Evolutionary conservation across 2,797 vertebrate species (phyloP).

Genomic region (Schizothorax lantsangensis): DNA sequence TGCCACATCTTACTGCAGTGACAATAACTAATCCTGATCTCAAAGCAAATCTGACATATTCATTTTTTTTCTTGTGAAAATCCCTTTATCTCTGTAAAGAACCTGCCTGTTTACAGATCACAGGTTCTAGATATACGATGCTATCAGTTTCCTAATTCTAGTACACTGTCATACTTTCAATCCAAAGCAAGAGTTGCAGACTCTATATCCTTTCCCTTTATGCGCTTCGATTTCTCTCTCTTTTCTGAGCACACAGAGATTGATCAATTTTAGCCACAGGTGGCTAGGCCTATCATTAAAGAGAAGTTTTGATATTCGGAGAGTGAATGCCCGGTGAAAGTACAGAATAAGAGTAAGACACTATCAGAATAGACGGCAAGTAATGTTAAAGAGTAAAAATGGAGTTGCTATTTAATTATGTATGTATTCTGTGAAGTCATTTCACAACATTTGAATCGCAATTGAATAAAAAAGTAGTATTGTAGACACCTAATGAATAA

Average conservation of each 20-base stretch:
- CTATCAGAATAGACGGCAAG: conserved; percentile 5
- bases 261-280: not conserved
- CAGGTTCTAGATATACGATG: not conserved
- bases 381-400: not conserved
- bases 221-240: not conserved
- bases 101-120: conserved; percentile 21
- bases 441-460: not conserved
- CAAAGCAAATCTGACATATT: conserved; percentile 23
- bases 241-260: not conserved
- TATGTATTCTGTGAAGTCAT: not conserved
- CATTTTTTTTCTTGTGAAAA: conserved; percentile 1
- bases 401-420: not conserved
- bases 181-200: not conserved
- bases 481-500: not conserved
- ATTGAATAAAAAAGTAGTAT: not conserved
- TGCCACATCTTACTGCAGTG: not conserved
- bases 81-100: conserved; percentile 7
- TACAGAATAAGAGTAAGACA: conserved; percentile 4
- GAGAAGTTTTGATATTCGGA: not conserved
- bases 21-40: conserved; percentile 22
- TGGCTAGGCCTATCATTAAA: not conserved
- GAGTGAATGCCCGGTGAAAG: not conserved
- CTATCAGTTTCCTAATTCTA: not conserved
- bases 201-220: not conserved
- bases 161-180: not conserved